Evolutionary conservation across 2,888 invertebrate genomes (phyloP).

Genomic region (Melanotus villosus): DNA sequence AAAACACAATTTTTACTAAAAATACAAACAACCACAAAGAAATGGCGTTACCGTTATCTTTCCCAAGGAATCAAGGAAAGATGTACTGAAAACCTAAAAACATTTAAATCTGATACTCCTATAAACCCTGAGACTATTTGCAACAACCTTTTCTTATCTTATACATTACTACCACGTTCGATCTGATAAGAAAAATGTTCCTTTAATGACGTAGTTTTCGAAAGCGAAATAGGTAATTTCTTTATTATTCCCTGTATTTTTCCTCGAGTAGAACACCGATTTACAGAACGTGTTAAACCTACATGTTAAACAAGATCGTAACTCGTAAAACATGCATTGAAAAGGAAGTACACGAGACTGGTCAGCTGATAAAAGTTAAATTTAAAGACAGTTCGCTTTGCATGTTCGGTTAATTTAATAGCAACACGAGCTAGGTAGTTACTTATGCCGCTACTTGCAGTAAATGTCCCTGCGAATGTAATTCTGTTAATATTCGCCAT

Average conservation of each 20-base stretch:
- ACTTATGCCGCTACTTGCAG: not conserved
- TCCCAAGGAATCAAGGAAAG: too few relatives aligned
- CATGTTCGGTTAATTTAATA: constrained; percentile 1
- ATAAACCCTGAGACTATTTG: not conserved
- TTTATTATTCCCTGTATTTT: not conserved
- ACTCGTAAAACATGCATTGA: not conserved
- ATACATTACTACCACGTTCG: constrained; percentile 9
- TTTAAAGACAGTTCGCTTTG: constrained; percentile 21
- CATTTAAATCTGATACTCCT: too few relatives aligned
- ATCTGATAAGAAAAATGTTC: constrained; percentile 15
- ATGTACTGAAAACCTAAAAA: too few relatives aligned
- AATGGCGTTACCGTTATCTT: too few relatives aligned
- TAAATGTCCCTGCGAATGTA: constrained; percentile 3
- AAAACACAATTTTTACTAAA: too few relatives aligned
- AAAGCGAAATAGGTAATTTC: not conserved
- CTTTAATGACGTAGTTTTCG: not conserved
- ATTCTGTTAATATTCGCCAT: not conserved
- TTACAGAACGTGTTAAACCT: too few relatives aligned
- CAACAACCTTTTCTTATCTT: constrained; percentile 23
- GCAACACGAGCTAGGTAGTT: not conserved
- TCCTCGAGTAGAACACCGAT: too few relatives aligned
- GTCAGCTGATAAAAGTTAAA: constrained; percentile 20
- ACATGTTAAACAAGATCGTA: constrained; percentile 16
- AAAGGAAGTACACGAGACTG: not conserved
- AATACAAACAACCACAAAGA: too few relatives aligned